phyloP scores from a whole-genome alignment of 2,797 vertebrate genomes.

The Paedocypris micromegethes region DNA sequence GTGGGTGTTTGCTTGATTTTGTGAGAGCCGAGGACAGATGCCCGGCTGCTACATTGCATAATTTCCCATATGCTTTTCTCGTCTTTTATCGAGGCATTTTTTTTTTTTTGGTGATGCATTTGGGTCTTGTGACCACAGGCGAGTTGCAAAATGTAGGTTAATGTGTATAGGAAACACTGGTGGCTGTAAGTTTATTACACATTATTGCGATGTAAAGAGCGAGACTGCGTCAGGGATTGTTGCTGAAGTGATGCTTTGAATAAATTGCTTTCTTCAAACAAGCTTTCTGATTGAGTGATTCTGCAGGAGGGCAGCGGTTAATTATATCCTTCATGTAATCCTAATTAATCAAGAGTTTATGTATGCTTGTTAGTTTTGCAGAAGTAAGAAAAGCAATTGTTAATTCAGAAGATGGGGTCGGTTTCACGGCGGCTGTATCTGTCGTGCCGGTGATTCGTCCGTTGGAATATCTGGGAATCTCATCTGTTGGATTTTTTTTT shows the following conservation, averaged over 20 bases:
- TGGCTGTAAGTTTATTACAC: not conserved
- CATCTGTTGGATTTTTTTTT: conserved; percentile 5
- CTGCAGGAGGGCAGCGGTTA: not conserved
- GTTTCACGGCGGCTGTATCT: not conserved
- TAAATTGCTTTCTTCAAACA: not conserved
- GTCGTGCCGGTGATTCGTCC: too few relatives aligned
- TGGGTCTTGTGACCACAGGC: conserved; percentile 1
- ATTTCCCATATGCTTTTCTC: conserved; percentile 15
- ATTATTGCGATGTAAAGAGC: not conserved
- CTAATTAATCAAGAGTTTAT: not conserved
- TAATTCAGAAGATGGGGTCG: not conserved
- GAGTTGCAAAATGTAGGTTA: conserved; percentile 15
- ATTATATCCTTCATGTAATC: not conserved
- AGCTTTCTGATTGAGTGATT: not conserved
- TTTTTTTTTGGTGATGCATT: conserved; percentile 20
- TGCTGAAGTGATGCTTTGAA: too few relatives aligned
- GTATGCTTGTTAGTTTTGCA: conserved; percentile 1
- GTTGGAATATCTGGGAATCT: not conserved
- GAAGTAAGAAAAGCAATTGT: conserved; percentile 3
- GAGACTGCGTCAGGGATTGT: too few relatives aligned
- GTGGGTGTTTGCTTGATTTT: conserved; percentile 17
- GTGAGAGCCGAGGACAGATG: not conserved
- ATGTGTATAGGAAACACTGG: conserved; percentile 17
- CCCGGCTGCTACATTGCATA: conserved; percentile 13
- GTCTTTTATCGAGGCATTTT: not conserved